Conservation (phyloP, 1,140 invertebrate species). For the Drosophila equinoxialis region DNA sequence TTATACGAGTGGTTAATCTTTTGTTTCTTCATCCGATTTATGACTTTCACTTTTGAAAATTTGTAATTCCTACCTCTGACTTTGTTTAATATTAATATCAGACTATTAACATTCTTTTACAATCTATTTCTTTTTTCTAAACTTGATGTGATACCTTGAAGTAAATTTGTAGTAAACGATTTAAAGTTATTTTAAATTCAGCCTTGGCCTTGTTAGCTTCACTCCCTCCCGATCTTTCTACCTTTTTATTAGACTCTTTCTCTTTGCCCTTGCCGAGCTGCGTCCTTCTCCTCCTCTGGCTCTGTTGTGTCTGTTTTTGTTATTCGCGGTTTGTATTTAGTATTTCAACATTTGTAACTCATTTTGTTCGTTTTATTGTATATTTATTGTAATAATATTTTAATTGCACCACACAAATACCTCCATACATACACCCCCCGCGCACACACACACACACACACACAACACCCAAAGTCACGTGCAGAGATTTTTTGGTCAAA, state of each 20-base stretch:
- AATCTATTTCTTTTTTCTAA: too few species aligned
- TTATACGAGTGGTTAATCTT: too few species aligned
- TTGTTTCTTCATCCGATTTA: too few species aligned
- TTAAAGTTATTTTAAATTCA: slow-evolving; percentile 3
- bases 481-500: slow-evolving; percentile 51
- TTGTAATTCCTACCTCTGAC: too few species aligned
- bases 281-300: slow-evolving; percentile 1
- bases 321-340: slow-evolving; percentile 48
- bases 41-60: too few species aligned
- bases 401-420: slow-evolving; percentile 52
- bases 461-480: slow-evolving; percentile 42
- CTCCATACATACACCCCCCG: neutral
- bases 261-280: neutral
- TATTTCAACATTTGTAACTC: slow-evolving; percentile 38
- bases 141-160: too few species aligned
- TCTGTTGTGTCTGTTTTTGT: slow-evolving; percentile 34
- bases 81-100: too few species aligned
- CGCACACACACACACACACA: neutral
- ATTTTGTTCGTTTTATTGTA: slow-evolving; percentile 29
- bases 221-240: neutral
- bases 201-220: neutral
- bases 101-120: too few species aligned
- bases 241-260: neutral
- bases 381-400: slow-evolving; percentile 79
- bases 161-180: too few species aligned